Percentiles rank a stretch among this genome's conserved stretches.
phyloP scores from a whole-genome alignment of 2,888 invertebrate species.

The Acronicta aceris region DNA sequence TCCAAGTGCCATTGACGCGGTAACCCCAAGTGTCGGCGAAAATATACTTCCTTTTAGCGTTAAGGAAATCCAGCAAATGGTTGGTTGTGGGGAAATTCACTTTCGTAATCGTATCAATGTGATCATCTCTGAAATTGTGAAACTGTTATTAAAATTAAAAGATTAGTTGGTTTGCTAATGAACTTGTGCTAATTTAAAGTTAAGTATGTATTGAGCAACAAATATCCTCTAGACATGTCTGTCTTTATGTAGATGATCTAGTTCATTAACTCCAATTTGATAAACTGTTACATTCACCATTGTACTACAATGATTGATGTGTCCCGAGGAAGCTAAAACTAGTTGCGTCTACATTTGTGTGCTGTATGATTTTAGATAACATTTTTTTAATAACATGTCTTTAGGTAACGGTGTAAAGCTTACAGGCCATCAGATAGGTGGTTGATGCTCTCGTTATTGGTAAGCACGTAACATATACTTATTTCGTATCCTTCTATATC shows the following conservation, averaged over 20 bases:
- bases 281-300: not conserved
- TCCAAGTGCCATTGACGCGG: constrained; percentile 89
- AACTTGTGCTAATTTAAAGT: constrained; percentile 13
- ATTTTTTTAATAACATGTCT: constrained; percentile 4
- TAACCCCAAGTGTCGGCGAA: constrained; percentile 91
- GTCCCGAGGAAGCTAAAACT: constrained; percentile 1
- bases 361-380: constrained; percentile 7
- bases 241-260: not conserved
- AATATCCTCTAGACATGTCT: not conserved
- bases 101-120: constrained; percentile 90
- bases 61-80: constrained; percentile 88
- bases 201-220: constrained; percentile 10
- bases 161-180: constrained; percentile 6
- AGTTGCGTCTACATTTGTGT: constrained; percentile 5
- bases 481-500: constrained; percentile 83
- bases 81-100: constrained; percentile 90
- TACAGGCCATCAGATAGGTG: constrained; percentile 90
- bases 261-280: not conserved
- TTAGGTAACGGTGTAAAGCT: constrained; percentile 51
- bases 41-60: constrained; percentile 87
- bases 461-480: constrained; percentile 89
- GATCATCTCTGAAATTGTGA: constrained; percentile 74
- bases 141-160: constrained; percentile 10
- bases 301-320: constrained; percentile 4
- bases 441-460: constrained; percentile 88